Base-by-base conservation (phyloP, 2,113 vertebrate genomes). In the Thomomys bottae region DNA sequence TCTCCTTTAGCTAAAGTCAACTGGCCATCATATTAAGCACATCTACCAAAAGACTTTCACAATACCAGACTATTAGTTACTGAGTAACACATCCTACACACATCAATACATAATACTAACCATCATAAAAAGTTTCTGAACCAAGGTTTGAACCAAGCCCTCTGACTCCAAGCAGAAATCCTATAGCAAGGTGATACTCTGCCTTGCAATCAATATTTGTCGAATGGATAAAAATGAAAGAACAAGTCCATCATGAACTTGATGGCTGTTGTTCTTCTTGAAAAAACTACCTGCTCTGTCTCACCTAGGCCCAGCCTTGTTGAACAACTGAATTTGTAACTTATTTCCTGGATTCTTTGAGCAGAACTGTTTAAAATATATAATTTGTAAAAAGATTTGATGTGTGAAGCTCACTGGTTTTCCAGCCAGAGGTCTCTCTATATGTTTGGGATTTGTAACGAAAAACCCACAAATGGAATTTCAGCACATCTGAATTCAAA, bases 381-480 rank as follows among this genome's bases (percentile, higher is more conserved):
- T 61, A 24, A 61, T 93, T 92, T 89, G 75, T 92, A 96, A 82
- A 84, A 70, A 91, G 42, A 89, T 90, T 96, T 80, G 54, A 90
- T 54, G 78, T 95, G 90, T 86, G 61, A 91, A 89, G 75, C 73
- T 83, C 70, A 71, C 68, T 87, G 1, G 0, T 87, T 81, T 93
- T 90, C 49, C 87, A 93, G 80, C 81, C 87, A 87, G 92, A 95
- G 73, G 94, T 95, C 92, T 95, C 68, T 81, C 77, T 87, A 18
- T 90, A 67, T 94, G 78, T 94, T 94, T 88, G 91, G 87, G 90
- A 95, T 92, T 91, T 89, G 75, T 92, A 88, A 54, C 76, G 77
- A 93, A 95, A 95, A 96, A 95, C 61, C 82, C 90, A 96, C 94
- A 95, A 96, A 96, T 96, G 87, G 94, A 91, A 95, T 95, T 93